Conservation (phyloP, 2,113 vertebrate genomes). For the Pachyramphus minor region DNA sequence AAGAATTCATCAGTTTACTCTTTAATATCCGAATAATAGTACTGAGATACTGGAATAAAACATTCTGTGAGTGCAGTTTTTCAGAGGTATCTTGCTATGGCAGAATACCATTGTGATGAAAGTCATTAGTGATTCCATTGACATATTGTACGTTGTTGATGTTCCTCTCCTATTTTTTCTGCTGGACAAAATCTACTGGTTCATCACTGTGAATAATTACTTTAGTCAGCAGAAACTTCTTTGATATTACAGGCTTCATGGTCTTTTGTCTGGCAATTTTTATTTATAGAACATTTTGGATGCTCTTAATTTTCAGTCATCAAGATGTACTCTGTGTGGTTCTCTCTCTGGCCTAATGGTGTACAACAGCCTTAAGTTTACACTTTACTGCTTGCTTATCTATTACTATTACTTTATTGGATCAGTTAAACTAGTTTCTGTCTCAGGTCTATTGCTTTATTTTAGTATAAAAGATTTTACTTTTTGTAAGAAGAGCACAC, state of each 20-base stretch:
- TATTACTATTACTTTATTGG: background rate
- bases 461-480: background rate
- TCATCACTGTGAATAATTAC: rapidly evolving
- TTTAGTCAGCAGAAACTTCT: background rate
- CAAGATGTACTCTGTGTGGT: background rate
- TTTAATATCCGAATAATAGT: background rate
- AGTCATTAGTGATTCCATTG: background rate
- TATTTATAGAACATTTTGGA: background rate
- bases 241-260: background rate
- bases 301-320: background rate
- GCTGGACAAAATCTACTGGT: background rate
- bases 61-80: background rate
- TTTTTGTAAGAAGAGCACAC: background rate
- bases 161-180: background rate
- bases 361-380: background rate
- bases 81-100: background rate
- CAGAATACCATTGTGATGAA: background rate
- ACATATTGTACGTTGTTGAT: background rate
- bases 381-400: background rate
- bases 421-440: background rate
- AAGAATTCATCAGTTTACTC: background rate
- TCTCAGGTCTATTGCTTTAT: background rate
- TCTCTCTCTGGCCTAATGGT: background rate
- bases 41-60: background rate
- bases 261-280: background rate